Percentiles rank a stretch among this genome's conserved stretches.
These are phyloP conservation scores for Eupithecia tripunctaria DNA, from an alignment of 2,888 invertebrate genomes.

Conservation along the genomic window DNA sequence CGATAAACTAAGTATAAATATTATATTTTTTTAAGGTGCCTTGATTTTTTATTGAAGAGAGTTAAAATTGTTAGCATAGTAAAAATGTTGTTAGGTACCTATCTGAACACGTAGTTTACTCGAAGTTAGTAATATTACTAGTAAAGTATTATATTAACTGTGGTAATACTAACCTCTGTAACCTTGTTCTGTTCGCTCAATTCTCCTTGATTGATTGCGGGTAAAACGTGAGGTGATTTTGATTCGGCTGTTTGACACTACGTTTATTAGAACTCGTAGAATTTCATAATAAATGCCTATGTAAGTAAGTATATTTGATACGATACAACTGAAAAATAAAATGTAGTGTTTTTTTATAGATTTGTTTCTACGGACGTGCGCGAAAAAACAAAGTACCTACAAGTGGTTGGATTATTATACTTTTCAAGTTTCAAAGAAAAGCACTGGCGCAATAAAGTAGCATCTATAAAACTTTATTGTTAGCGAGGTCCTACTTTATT, in stretches of 20 bases:
- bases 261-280: neutral
- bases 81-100: neutral
- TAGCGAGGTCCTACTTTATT: neutral
- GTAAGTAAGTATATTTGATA: neutral
- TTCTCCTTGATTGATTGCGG: conserved; percentile 26
- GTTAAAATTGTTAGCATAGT: neutral
- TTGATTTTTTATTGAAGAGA: no score
- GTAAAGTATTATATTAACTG: no score
- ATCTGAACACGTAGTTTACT: neutral
- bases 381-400: neutral
- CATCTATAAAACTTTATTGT: conserved; percentile 2
- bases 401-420: neutral
- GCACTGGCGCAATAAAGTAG: neutral
- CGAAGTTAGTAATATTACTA: no score
- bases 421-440: neutral
- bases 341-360: no score
- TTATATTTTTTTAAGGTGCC: no score
- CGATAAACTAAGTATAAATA: no score
- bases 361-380: neutral
- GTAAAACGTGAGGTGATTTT: conserved; percentile 27
- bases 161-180: neutral
- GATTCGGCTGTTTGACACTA: neutral
- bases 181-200: conserved; percentile 32
- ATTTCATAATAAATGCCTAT: neutral
- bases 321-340: neutral